Evolutionary conservation across 2,113 vertebrate species (phyloP).

Genomic region (Cygnus atratus): DNA sequence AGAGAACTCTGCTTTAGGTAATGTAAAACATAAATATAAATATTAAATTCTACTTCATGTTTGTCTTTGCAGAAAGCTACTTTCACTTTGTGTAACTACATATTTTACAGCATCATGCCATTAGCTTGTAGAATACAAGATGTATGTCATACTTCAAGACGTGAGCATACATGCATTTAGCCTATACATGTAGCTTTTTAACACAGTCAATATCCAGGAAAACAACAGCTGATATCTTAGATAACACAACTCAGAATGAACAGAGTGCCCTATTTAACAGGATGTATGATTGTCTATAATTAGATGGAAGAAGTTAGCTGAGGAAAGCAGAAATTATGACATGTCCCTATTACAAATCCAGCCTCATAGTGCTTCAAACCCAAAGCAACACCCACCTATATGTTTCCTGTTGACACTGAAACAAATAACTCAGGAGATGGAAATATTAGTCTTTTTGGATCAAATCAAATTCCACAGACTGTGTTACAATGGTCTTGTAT

Average conservation of each 20-base stretch:
- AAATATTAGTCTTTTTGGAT: not conserved
- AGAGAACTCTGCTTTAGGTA: not conserved
- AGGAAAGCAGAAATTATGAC: not conserved
- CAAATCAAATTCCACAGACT: not conserved
- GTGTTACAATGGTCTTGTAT: not conserved
- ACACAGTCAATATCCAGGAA: not conserved
- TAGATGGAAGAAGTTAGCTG: not conserved
- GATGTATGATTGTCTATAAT: not conserved
- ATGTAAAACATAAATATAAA: not conserved
- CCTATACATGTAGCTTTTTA: not conserved
- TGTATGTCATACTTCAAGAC: not conserved
- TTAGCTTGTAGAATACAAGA: not conserved
- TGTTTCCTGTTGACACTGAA: not conserved
- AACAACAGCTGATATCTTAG: conserved; percentile 12
- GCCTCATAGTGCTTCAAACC: not conserved
- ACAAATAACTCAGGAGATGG: not conserved
- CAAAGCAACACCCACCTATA: not conserved
- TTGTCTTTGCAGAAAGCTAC: not conserved
- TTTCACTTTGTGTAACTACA: not conserved
- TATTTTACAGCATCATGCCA: not conserved
- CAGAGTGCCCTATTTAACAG: not conserved
- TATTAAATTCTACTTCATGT: not conserved
- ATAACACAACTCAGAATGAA: conserved; percentile 3
- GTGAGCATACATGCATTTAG: not conserved
- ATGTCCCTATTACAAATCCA: not conserved